Percentiles rank a stretch among this genome's conserved stretches.
phyloP scores from a whole-genome alignment of 1,140 invertebrate species.

The Vanessa tameamea region DNA sequence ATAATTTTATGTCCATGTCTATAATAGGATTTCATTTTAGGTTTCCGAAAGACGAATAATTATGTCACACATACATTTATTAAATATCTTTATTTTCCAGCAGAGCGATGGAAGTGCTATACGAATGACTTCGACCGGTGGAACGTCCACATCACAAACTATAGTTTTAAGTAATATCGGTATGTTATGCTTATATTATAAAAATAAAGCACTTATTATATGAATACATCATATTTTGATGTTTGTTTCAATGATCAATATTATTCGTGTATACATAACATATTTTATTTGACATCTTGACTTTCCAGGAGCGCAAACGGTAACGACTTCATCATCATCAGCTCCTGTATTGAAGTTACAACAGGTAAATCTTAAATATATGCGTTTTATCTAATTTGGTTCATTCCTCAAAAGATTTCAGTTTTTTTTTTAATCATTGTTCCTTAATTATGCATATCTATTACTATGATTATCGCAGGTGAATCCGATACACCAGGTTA shows the following conservation, averaged over 20 bases:
- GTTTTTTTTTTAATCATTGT: too few species aligned
- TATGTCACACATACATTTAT: too few species aligned
- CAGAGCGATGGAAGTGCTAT: constrained; percentile 66
- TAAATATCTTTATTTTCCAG: constrained; percentile 35
- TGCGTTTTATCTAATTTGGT: background rate
- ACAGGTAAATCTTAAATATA: constrained; percentile 53
- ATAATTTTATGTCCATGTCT: too few species aligned
- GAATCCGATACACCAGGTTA: constrained; percentile 74
- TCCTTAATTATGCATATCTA: background rate
- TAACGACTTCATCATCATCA: constrained; percentile 60
- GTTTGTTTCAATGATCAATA: too few species aligned
- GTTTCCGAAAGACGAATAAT: too few species aligned
- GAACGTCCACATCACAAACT: constrained; percentile 60
- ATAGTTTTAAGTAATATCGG: constrained; percentile 72
- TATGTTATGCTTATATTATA: constrained; percentile 35
- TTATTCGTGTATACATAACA: background rate
- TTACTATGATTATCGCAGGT: constrained; percentile 59
- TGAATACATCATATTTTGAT: too few species aligned
- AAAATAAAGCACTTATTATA: too few species aligned
- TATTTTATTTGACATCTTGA: background rate
- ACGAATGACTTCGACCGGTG: constrained; percentile 62
- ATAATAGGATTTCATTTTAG: too few species aligned
- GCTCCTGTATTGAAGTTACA: constrained; percentile 71
- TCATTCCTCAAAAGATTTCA: background rate
- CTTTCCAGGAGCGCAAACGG: constrained; percentile 57